A percentile compares a stretch with the other conserved stretches of the same genome.
Evolutionary conservation across 2,888 invertebrate genomes (phyloP).

Genomic region (Lepetodrilus schrolli): DNA sequence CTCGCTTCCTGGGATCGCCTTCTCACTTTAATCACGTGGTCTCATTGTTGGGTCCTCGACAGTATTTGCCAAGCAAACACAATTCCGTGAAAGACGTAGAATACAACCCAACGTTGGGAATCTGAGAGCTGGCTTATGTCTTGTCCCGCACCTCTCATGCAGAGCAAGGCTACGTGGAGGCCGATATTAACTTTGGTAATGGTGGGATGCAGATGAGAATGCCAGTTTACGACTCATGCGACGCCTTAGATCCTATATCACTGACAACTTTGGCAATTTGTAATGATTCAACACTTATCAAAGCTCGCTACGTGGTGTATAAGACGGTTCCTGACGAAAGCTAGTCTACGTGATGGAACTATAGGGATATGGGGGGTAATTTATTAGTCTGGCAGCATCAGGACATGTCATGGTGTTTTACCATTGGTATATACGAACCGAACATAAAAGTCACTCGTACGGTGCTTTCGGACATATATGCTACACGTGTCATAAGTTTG

Average conservation of each 20-base stretch:
- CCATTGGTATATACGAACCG: no score
- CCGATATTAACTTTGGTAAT: constrained; percentile 10
- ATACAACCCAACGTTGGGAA: neutral
- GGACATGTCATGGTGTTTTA: no score
- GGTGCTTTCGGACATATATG: no score
- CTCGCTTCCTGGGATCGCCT: constrained; percentile 9
- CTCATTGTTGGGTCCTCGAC: constrained; percentile 14
- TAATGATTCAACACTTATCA: constrained; percentile 22
- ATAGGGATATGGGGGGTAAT: no score
- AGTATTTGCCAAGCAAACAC: constrained; percentile 21
- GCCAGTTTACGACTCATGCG: neutral
- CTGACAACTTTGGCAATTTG: constrained; percentile 17
- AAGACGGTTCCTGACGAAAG: no score
- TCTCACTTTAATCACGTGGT: constrained; percentile 13
- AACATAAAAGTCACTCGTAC: no score
- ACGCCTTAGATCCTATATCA: constrained; percentile 22
- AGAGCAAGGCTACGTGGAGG: neutral
- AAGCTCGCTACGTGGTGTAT: no score
- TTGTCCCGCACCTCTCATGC: neutral
- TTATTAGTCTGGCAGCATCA: no score
- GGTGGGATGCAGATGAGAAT: constrained; percentile 6
- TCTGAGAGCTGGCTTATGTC: neutral
- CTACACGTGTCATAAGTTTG: no score
- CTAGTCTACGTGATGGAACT: no score
- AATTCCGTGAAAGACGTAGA: constrained; percentile 14